These are phyloP conservation scores for Oeneis ivallda DNA, from an alignment of 2,888 invertebrate species.

Conservation along the genomic window DNA sequence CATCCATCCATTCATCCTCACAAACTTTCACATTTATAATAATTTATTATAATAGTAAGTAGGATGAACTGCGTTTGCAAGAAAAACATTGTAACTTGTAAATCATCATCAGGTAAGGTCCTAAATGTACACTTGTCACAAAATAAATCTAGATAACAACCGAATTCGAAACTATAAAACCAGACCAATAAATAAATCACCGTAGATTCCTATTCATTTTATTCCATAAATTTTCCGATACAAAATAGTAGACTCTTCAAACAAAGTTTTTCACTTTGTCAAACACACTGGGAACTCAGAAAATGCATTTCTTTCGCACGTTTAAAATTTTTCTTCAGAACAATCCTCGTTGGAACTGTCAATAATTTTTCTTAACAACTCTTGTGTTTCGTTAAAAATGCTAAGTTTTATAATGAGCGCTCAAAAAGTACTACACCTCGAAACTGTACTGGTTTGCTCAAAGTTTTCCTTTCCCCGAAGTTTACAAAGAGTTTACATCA, in stretches of 20 bases:
- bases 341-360: slow-evolving; percentile 23
- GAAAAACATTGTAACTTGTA: too few relatives aligned
- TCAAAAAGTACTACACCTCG: slow-evolving; percentile 25
- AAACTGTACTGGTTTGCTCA: slow-evolving; percentile 11
- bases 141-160: background rate
- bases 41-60: too few relatives aligned
- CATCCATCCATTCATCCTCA: too few relatives aligned
- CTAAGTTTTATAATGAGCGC: slow-evolving; percentile 32
- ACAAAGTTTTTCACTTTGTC: slow-evolving; percentile 21
- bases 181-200: slow-evolving; percentile 11
- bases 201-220: background rate
- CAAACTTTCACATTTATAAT: too few relatives aligned
- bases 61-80: too few relatives aligned
- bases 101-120: too few relatives aligned
- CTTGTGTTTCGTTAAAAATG: slow-evolving; percentile 32
- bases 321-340: slow-evolving; percentile 19
- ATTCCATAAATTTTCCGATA: slow-evolving; percentile 12
- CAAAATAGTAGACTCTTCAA: slow-evolving; percentile 7
- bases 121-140: background rate
- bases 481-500: slow-evolving; percentile 17
- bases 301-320: slow-evolving; percentile 23
- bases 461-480: slow-evolving; percentile 17
- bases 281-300: slow-evolving; percentile 19
- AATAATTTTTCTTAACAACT: slow-evolving; percentile 30
- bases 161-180: background rate